Evolutionary conservation across 1,140 invertebrate species (phyloP).

Genomic region (Macrocentrus cingulum): DNA sequence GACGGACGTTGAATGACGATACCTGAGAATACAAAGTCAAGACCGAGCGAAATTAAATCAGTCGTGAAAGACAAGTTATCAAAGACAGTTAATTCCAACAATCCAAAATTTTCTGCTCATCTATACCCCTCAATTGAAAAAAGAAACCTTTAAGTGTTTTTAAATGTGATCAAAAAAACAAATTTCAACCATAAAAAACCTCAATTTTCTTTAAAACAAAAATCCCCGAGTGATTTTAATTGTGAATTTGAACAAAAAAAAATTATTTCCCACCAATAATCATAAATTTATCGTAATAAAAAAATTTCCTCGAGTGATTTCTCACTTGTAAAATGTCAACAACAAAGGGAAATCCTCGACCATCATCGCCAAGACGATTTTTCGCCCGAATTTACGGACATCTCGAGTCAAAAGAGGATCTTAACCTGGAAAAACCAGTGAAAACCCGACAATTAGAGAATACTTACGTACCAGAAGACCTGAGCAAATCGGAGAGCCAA

Average conservation of each 20-base stretch:
- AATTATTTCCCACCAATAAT: not conserved
- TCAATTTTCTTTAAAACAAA: too few species aligned
- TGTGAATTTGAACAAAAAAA: too few species aligned
- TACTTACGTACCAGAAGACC: constrained; percentile 17
- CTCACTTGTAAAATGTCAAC: constrained; percentile 38
- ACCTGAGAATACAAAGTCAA: constrained; percentile 16
- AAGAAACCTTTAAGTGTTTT: too few species aligned
- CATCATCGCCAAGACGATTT: constrained; percentile 68
- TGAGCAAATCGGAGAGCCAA: constrained; percentile 17
- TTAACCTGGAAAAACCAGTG: constrained; percentile 22
- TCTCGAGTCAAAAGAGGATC: constrained; percentile 54
- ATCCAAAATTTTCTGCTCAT: too few species aligned
- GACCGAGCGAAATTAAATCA: constrained; percentile 19
- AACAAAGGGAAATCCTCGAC: constrained; percentile 42
- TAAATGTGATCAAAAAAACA: not conserved
- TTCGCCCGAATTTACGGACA: constrained; percentile 69
- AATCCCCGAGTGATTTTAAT: too few species aligned
- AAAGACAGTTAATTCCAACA: not conserved
- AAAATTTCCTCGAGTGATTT: not conserved
- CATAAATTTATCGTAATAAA: not conserved
- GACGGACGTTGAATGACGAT: constrained; percentile 21
- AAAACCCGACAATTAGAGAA: constrained; percentile 31
- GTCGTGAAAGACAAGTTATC: constrained; percentile 19
- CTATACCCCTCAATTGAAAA: too few species aligned
- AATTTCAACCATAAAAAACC: not conserved